phyloP scores from a whole-genome alignment of 2,888 invertebrate genomes.

The Drosophila lacicola region DNA sequence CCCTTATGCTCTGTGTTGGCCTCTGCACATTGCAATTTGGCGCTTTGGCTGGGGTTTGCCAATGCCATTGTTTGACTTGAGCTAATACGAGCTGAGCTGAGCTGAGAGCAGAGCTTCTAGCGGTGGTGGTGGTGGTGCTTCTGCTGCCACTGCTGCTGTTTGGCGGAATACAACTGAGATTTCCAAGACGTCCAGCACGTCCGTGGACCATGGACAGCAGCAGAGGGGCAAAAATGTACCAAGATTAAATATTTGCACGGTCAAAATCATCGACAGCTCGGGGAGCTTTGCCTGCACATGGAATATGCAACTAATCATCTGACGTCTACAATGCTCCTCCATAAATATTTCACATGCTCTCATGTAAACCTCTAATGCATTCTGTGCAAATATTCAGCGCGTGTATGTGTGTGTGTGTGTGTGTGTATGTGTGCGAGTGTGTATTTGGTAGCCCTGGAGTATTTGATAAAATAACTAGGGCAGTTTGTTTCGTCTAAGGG shows the following conservation, averaged over 20 bases:
- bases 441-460: slow-evolving; percentile 22
- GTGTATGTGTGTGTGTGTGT: neutral
- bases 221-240: slow-evolving; percentile 54
- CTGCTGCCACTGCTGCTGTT: slow-evolving; percentile 35
- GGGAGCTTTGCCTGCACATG: slow-evolving; percentile 28
- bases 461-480: slow-evolving; percentile 20
- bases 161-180: slow-evolving; percentile 72
- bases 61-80: slow-evolving; percentile 77
- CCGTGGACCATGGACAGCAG: slow-evolving; percentile 13
- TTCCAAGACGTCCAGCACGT: slow-evolving; percentile 67
- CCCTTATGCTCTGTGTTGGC: slow-evolving; percentile 7
- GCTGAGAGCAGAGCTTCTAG: slow-evolving; percentile 12
- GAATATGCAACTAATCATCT: slow-evolving; percentile 78
- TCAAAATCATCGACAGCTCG: slow-evolving; percentile 69
- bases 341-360: slow-evolving; percentile 77
- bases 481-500: neutral
- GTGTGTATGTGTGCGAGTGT: neutral
- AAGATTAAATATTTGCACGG: slow-evolving; percentile 75
- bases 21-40: slow-evolving; percentile 68
- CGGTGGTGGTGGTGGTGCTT: neutral
- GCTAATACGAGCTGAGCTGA: slow-evolving; percentile 68
- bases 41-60: slow-evolving; percentile 51
- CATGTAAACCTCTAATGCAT: slow-evolving; percentile 57
- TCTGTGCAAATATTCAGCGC: slow-evolving; percentile 67
- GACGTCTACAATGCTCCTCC: slow-evolving; percentile 60